A percentile compares a stretch with the other conserved stretches of the same genome.
Evolutionary conservation across 2,113 vertebrate species (phyloP).

Genomic region (Neogale vison): DNA sequence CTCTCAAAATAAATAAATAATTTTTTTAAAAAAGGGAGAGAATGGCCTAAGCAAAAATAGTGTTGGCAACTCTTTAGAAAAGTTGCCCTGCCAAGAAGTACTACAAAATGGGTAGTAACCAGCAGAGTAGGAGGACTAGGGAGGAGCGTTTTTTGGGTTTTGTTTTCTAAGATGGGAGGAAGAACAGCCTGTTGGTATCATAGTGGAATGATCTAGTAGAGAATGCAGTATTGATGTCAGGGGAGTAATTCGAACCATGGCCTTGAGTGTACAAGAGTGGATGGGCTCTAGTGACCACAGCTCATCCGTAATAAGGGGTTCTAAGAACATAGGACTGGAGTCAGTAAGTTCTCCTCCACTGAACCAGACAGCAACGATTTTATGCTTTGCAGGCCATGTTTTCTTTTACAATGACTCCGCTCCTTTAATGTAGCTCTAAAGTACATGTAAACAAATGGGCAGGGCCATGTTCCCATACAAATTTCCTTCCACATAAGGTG

Average conservation of each 20-base stretch:
- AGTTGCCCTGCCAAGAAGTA: background rate
- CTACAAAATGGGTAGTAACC: background rate
- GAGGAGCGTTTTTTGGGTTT: background rate
- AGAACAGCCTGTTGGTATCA: background rate
- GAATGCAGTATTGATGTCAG: background rate
- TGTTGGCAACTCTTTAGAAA: background rate
- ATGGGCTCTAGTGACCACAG: too few relatives aligned
- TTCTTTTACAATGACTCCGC: background rate
- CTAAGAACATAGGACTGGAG: background rate
- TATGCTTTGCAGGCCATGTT: background rate
- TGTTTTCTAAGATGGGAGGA: background rate
- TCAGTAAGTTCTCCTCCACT: background rate
- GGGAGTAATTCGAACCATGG: background rate
- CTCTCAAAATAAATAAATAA: background rate
- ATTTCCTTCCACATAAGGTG: background rate
- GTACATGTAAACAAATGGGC: background rate
- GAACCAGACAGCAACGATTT: background rate
- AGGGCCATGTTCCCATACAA: background rate
- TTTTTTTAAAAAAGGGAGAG: too few relatives aligned
- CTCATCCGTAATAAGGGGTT: background rate
- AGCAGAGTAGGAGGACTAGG: background rate
- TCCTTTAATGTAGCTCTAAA: background rate
- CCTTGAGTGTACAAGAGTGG: background rate
- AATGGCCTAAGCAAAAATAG: background rate
- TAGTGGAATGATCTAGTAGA: background rate